Evolutionary conservation across 2,888 invertebrate genomes (phyloP), one percentile per base, ranked within the genome.

Genomic region (Ormyrus rosae): DNA sequence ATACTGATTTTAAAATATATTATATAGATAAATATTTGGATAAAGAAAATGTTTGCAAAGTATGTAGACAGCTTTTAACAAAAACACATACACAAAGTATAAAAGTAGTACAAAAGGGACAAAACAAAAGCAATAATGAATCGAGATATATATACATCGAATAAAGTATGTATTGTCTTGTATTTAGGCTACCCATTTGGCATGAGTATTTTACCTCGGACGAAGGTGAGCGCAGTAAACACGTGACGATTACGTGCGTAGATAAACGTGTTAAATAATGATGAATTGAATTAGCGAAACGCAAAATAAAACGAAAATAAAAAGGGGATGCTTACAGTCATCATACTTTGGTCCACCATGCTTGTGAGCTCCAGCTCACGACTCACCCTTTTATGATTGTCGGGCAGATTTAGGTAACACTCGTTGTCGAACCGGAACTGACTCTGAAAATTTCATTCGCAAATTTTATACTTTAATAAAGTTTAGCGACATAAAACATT

Each of bases 341-440:
- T 93, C 92, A 93, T 93, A 93, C 93, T 93, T 93, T 89, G 91
- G 88, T 91, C 91, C 89, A 87, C 87, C 91, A 91, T 91, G 91
- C 91, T 91, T 85, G 88, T 83, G 87, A 89, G 87, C 87, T 89
- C 90, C 88, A 83, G 90, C 88, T 90, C 91, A 86, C 92, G 92
- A 96, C 96, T 96, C 96, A 98, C 98, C 97, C 97, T 95, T 95
- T 97, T 97, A 93, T 98, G 98, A 93, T 98, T 98, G 93, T 99
- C 99, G 92, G 98, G 97, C 91, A 99, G 95, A 93, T 96, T 97
- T 92, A 97, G 94, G 93, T 97, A 96, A 94, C 98, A 98, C 94
- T 99, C 99, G 93, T 98, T 99, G 94, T 99, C 99, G 93, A 99
- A 99, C 92, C 99, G 96, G 94, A 99, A 99, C 93, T 99, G 99